Percentiles rank a stretch among this genome's conserved stretches.
Conservation (phyloP, 2,888 invertebrate species). For the Aphidoletes aphidimyza region DNA sequence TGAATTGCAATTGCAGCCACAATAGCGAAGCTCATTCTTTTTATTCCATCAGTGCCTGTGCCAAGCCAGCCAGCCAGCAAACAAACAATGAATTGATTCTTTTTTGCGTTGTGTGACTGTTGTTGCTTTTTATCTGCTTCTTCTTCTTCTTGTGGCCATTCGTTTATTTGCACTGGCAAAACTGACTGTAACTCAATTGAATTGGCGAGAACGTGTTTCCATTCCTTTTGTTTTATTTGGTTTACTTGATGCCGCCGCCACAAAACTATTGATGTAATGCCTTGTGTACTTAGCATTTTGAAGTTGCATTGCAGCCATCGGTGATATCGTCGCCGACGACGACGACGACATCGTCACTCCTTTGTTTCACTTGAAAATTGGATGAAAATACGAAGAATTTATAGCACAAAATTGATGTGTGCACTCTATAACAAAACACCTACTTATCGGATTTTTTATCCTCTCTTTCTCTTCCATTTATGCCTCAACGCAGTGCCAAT, state of each 20-base stretch:
- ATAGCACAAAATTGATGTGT: constrained; percentile 27
- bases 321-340: too few species aligned
- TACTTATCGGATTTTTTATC: constrained; percentile 47
- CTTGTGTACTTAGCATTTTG: not conserved
- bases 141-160: not conserved
- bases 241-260: constrained; percentile 17
- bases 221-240: not conserved
- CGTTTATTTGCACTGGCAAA: not conserved
- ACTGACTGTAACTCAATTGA: not conserved
- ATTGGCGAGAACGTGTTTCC: not conserved
- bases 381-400: not conserved
- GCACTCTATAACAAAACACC: not conserved
- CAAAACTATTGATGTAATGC: not conserved
- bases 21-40: not conserved
- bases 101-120: not conserved
- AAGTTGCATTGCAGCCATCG: too few species aligned
- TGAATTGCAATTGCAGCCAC: not conserved
- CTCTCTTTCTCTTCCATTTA: not conserved
- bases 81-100: not conserved
- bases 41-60: not conserved
- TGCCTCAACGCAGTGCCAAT: not conserved
- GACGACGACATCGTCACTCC: too few species aligned
- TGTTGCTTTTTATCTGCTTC: not conserved
- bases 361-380: constrained; percentile 18
- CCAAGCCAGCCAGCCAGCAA: too few species aligned